These are phyloP conservation scores for Chymomyza procnemis DNA, from an alignment of 2,888 invertebrate species.

Conservation along the genomic window DNA sequence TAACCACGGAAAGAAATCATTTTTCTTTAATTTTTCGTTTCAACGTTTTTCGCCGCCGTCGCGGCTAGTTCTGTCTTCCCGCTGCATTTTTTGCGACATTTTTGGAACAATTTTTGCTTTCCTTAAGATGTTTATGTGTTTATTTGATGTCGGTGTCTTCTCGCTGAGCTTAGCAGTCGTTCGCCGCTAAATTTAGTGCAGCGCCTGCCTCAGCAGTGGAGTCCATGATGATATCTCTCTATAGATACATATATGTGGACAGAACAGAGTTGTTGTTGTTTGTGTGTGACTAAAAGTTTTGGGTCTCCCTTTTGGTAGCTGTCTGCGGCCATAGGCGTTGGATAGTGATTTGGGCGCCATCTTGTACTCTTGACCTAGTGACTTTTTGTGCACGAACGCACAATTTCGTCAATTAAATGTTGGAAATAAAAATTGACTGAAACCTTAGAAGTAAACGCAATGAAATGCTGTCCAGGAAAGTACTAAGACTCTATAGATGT, in stretches of 20 bases:
- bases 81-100: conserved; percentile 62
- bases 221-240: neutral
- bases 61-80: neutral
- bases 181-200: conserved; percentile 1
- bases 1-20: conserved; percentile 66
- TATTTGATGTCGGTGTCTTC: conserved; percentile 36
- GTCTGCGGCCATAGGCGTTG: neutral
- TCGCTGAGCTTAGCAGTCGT: neutral
- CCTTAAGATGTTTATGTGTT: conserved; percentile 17
- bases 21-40: conserved; percentile 49
- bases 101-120: conserved; percentile 52
- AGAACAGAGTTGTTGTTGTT: no score
- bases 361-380: neutral
- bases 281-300: neutral
- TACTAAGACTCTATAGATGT: no score
- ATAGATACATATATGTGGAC: neutral
- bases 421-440: no score
- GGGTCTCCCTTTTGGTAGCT: neutral
- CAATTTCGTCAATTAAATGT: no score
- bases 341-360: neutral
- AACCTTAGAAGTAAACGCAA: no score
- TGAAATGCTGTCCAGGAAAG: no score
- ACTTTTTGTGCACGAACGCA: no score
- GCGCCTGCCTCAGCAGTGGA: neutral
- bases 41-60: neutral